phyloP scores from a whole-genome alignment of 2,113 vertebrate genomes.

The Colistium nudipinnis region DNA sequence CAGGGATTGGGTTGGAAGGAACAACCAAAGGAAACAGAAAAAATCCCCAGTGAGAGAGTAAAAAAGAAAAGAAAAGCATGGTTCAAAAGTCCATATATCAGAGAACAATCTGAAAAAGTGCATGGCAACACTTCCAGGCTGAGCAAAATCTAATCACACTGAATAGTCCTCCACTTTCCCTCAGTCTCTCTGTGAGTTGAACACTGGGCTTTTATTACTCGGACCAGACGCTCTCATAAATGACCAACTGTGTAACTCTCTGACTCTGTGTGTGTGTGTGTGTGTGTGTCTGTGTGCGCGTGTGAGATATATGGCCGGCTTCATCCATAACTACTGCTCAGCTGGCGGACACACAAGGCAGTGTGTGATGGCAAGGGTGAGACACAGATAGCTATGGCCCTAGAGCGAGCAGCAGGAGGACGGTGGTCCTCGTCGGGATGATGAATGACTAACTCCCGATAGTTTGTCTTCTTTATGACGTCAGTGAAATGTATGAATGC shows the following conservation, averaged over 20 bases:
- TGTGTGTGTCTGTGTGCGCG: constrained; percentile 23
- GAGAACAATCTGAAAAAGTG: constrained; percentile 43
- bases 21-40: constrained; percentile 1
- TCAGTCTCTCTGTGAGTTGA: constrained; percentile 51
- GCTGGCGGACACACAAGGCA: constrained; percentile 56
- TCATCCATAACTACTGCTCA: constrained; percentile 51
- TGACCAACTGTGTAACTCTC: constrained; percentile 64
- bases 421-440: constrained; percentile 34
- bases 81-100: constrained; percentile 12
- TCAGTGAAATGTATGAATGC: constrained; percentile 45
- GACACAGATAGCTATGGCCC: constrained; percentile 27
- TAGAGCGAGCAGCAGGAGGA: constrained; percentile 30
- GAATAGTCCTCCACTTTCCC: constrained; percentile 58
- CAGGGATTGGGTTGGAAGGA: not conserved
- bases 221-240: constrained; percentile 72
- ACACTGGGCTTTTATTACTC: constrained; percentile 75
- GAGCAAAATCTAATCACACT: constrained; percentile 61
- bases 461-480: constrained; percentile 58
- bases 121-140: constrained; percentile 43
- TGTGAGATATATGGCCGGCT: constrained; percentile 56
- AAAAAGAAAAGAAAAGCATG: not conserved
- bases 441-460: constrained; percentile 49
- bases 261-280: constrained; percentile 38
- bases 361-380: constrained; percentile 52
- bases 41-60: not conserved